Evolutionary conservation across 2,797 vertebrate species (phyloP).

Genomic region (Thaleichthys pacificus): DNA sequence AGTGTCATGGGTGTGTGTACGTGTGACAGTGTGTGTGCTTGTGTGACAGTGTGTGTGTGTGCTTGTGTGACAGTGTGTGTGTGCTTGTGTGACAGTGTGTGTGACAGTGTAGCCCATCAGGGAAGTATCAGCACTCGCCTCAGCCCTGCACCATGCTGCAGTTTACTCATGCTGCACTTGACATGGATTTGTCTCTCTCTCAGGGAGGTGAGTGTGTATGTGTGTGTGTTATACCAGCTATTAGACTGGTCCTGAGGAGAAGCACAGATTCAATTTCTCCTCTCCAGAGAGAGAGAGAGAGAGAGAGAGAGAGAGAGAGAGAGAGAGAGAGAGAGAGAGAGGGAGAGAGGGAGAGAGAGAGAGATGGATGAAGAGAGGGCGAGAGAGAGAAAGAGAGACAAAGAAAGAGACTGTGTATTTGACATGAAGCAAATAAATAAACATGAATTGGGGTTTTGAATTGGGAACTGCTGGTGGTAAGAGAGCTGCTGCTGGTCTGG

Average conservation of each 20-base stretch:
- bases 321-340: neutral
- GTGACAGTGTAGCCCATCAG: conserved; percentile 10
- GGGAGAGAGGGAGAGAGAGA: conserved; percentile 19
- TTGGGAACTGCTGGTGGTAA: conserved; percentile 9
- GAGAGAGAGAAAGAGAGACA: neutral
- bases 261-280: conserved; percentile 43
- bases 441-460: conserved; percentile 45
- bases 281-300: conserved; percentile 25
- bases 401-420: neutral
- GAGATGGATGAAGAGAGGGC: neutral
- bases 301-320: neutral
- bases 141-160: conserved; percentile 7
- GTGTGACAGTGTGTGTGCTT: conserved; percentile 12
- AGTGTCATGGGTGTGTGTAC: neutral
- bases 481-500: conserved; percentile 9
- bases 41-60: conserved; percentile 13
- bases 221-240: conserved; percentile 26
- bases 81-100: neutral
- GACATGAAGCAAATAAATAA: conserved; percentile 45
- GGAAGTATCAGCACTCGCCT: neutral
- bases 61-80: conserved; percentile 13
- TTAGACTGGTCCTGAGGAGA: conserved; percentile 21
- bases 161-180: conserved; percentile 24
- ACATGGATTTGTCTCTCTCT: conserved; percentile 22
- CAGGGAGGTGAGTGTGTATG: conserved; percentile 20